These are phyloP conservation scores for Toxonevra muliebris DNA, from an alignment of 2,888 invertebrate genomes.

Conservation along the genomic window DNA sequence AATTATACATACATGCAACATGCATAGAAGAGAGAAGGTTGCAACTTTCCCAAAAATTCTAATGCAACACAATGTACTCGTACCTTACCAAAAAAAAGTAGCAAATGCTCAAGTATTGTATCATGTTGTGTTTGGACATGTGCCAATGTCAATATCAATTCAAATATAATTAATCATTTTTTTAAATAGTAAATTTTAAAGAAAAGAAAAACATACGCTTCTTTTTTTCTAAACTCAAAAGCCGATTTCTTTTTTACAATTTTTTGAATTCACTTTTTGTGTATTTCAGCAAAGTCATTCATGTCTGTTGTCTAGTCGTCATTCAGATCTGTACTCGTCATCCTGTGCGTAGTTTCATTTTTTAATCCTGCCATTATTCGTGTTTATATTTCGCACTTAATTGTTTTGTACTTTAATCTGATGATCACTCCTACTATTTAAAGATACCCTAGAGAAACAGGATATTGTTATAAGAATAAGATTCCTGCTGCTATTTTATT, in stretches of 20 bases:
- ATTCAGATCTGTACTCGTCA: neutral
- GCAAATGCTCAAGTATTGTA: neutral
- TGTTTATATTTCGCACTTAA: slow-evolving; percentile 61
- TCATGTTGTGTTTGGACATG: slow-evolving; percentile 22
- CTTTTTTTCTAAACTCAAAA: neutral
- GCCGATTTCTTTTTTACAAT: neutral
- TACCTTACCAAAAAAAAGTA: neutral
- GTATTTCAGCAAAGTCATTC: slow-evolving; percentile 25
- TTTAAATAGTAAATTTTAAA: too few species aligned
- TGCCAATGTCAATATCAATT: slow-evolving; percentile 29
- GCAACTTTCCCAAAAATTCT: slow-evolving; percentile 5
- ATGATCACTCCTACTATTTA: slow-evolving; percentile 3
- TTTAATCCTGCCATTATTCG: slow-evolving; percentile 37
- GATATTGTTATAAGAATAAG: neutral
- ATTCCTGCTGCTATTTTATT: slow-evolving; percentile 6
- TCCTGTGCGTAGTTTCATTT: slow-evolving; percentile 4
- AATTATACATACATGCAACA: too few species aligned
- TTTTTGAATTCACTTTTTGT: slow-evolving; percentile 6
- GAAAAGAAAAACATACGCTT: too few species aligned
- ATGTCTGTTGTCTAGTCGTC: neutral
- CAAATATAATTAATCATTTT: slow-evolving; percentile 33
- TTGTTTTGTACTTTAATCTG: slow-evolving; percentile 53
- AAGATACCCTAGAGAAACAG: neutral
- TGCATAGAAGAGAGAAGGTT: slow-evolving; percentile 9
- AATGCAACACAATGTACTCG: neutral